Base-by-base conservation (phyloP, 2,113 vertebrate species). In the Dipodomys spectabilis region DNA sequence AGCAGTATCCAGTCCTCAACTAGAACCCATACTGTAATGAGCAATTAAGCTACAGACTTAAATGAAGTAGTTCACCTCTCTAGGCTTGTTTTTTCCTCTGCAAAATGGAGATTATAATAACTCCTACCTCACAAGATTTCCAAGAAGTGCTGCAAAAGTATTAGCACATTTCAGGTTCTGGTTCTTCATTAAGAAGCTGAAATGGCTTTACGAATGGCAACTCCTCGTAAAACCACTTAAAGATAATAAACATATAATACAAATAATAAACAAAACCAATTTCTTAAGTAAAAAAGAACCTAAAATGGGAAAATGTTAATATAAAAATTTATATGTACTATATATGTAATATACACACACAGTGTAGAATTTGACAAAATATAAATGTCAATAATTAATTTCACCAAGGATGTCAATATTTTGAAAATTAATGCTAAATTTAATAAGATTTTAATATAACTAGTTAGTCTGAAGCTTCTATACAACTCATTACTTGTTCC, bases 201-300 rank as follows among this genome's bases (percentile, higher is more conserved):
- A 49, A 49, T 49, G 49, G 12, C 49, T 49, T 49, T 49, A 12
- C 12, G 49, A 49, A 49, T 49, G 49, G 49, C 49, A 49, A 49
- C 1, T 49, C 49, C 12, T 49, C 12, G 1, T 49, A 49, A 49
- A 49, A 49, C 49, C 12, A 49, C 49, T 49, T 12, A 49, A 49
- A 49, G 49, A 49, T 39, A 49, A 12, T 49, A 49, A 49, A 12
- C 86, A 83, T 88, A 83, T 89, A 91, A 73, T 6, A 13, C 7
- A 65, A 20, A 57, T 87, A 89, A 84, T 49, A 49, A 49, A 49
- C 12, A 49, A 67, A 57, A 77, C 87, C 39, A 9, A 89, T 79
- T 44, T 82, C 62, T 44, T 44, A 94, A 95, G 83, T 80, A 94
- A 82, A 69, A 78, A 86, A 75, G 88, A 79, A 77, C 39, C 30